Evolutionary conservation across 2,113 vertebrate genomes (phyloP), one percentile per base, ranked within the genome.

Genomic region (Plecotus auritus): DNA sequence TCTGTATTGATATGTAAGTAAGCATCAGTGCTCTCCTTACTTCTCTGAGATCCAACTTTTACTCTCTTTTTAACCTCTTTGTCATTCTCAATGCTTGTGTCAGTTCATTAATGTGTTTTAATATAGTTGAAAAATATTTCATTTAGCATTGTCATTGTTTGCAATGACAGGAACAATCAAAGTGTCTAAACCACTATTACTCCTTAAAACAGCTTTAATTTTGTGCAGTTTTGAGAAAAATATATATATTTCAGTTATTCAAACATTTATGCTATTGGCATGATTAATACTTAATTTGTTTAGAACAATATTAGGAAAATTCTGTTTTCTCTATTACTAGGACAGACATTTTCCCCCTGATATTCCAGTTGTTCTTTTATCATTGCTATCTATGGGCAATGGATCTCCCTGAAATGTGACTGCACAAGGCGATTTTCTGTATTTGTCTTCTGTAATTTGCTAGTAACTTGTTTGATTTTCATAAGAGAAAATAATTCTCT

Each of bases 401-500:
- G n/a, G 13, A 94, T 73, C 13, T 88, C 88, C 11, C 54, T 93
- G 86, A 90, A 95, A 96, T 14, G 40, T 26, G 97, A 59, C 45
- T 96, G 97, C 72, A 69, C n/a, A 74, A 97, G 49, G 40, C 22
- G 88, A 28, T 97, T 97, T 98, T 91, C 96, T 96, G 1, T 85
- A 94, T 98, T 97, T 98, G 56, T 93, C 88, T 96, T 98, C 94
- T 84, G 37, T 92, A 88, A 49, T 97, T 97, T 73, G 89, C 88
- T 95, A 97, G 96, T 54, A 94, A 89, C 56, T 93, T 97, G 23
- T 97, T 98, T 98, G 93, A 97, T 96, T 97, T 97, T 97, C 93
- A 72, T 96, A 96, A 97, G 74, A 96, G 93, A 91, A 98, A 98
- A 97, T 96, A 96, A 82, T 97, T 97, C 95, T 97, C 93, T 95